Base-by-base conservation (phyloP, 2,888 invertebrate genomes). In the Drosophila ochracea region DNA sequence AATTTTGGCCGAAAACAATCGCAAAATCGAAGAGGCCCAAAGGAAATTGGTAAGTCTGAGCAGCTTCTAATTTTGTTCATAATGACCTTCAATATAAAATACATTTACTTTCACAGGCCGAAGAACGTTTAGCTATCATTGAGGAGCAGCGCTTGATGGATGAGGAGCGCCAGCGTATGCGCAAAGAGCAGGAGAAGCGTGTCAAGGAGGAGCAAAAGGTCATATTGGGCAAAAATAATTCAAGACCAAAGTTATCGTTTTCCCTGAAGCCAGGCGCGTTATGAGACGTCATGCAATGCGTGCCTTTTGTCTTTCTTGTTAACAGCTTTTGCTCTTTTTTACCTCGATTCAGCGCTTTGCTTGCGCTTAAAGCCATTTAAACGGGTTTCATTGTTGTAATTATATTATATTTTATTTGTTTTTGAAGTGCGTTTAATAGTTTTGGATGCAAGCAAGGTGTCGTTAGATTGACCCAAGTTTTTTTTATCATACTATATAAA, bases 1-100 rank as follows among this genome's bases (percentile, higher is more conserved):
- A 94, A 99, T 99, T 94, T 96, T 99, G 96, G 98, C 98, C 91
- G 99, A 99, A 95, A 99, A 99, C 95, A 98, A 98, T 95, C 96
- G 96, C 94, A 99, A 98, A 95, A 98, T 99, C 85, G 98, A 99
- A 94, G 98, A 99, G 94, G 98, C 98, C 85, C 98, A 98, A 95
- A 96, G 96, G 92, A 98, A 98, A 96, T 95, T 99, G 96, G 99
- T 99, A 93, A 95, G 95, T 55, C 1, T 0, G 25, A 50, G 10
- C 1, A 10, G 25, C 28, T 16, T 9, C 5, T 11, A 7, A 30
- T 19, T 19, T 3, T 21, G 9, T 25, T 30, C 0, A 37, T 19
- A 25, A 49, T 47, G 37, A 33, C 47, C 19, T 16, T 31, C 37
- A 19, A 57, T 53, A 6, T 31, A 31, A 31, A 6, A 25, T 21